Conservation (phyloP, 2,113 vertebrate genomes). For the Microcebus jonahi region DNA sequence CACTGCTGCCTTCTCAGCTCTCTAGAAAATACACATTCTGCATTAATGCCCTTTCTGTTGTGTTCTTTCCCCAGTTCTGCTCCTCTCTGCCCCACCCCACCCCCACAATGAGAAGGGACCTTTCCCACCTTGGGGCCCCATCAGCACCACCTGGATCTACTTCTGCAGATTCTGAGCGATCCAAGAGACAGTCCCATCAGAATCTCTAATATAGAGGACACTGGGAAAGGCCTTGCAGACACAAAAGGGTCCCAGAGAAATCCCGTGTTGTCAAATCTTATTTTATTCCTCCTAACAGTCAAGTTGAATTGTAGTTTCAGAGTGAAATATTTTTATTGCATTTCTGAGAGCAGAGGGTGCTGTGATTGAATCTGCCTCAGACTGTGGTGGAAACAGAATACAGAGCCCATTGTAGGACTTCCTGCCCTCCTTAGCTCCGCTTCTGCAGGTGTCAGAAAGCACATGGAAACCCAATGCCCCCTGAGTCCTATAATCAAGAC, state of each 20-base stretch:
- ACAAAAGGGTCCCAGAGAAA: background rate
- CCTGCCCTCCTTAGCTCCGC: background rate
- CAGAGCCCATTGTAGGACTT: background rate
- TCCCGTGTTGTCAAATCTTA: background rate
- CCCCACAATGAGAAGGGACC: background rate
- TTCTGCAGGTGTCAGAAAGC: conserved; percentile 2
- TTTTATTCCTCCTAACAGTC: background rate
- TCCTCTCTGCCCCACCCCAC: background rate
- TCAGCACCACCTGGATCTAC: background rate
- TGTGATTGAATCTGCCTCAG: background rate
- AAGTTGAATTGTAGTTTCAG: background rate
- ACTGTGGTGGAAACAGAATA: background rate
- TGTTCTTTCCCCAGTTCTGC: background rate
- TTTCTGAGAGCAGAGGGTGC: background rate
- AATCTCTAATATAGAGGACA: background rate
- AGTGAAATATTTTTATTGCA: background rate
- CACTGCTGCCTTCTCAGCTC: background rate
- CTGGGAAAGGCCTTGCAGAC: background rate
- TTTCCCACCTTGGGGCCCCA: background rate
- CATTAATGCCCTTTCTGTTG: background rate
- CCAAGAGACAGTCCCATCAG: background rate
- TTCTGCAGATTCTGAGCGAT: background rate
- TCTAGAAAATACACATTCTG: background rate
- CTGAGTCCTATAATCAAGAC: background rate
- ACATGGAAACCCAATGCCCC: background rate